Evolutionary conservation across 1,140 invertebrate species (phyloP), one percentile per base, ranked within the genome.

Genomic region (Euwallacea fornicatus): DNA sequence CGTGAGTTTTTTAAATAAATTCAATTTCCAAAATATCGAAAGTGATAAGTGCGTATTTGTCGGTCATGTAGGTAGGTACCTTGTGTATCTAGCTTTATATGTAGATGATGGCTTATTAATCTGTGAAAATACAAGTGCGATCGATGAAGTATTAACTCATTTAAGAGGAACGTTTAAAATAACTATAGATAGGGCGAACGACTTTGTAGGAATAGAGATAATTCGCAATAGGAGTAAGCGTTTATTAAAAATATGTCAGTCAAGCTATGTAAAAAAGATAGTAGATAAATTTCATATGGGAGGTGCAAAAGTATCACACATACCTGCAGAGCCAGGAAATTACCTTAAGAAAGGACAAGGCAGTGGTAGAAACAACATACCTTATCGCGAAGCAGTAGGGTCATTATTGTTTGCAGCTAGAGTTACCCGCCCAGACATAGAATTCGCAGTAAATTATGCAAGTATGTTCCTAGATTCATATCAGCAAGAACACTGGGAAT

Each of bases 361-460:
- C 7, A n/a, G 42, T 43, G 53, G 15, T 21, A 56, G 53, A 43
- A 41, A 13, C 7, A n/a, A 44, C 21, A 60, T 76, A 10, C 61
- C 67, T 50, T 84, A 79, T 72, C 75, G 78, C 50, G 75, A 83
- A 69, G 69, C 78, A n/a, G 75, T 83, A 41, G 81, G n/a, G 21
- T 69, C 65, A 42, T 71, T 85, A 41, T 63, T 83, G 56, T 83
- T 81, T 78, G 50, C 82, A n/a, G 66, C 78, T 43, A 64, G 74
- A 15, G 69, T 69, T 6, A 78, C 79, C 7, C 58, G 83, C 54
- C 83, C 82, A 42, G 83, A 85, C 74, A 80, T 84, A 21, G 65
- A 78, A 7, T 83, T 74, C 66, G 76, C 81, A 7, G 82, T 85
- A 0, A 79, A 70, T 67, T 33, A 67, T 33, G 63, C 79, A 10